phyloP scores from a whole-genome alignment of 2,888 invertebrate genomes.

The Mystacides longicornis region DNA sequence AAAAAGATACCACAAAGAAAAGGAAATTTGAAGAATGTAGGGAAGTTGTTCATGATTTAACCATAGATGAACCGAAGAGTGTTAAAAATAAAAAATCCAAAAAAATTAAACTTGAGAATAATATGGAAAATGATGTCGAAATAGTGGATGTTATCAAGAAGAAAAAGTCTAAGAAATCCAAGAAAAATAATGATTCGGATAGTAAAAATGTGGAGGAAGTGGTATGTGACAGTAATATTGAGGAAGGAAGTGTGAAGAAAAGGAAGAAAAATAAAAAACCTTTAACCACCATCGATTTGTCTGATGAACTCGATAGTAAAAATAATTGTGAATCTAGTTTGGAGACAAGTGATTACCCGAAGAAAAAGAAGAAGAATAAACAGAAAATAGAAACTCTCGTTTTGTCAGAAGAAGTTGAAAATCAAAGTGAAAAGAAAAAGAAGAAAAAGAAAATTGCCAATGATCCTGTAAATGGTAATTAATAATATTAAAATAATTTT shows the following conservation, averaged over 20 bases:
- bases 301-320: too few relatives aligned
- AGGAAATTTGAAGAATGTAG: neutral
- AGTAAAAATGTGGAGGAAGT: neutral
- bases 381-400: neutral
- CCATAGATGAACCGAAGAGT: too few relatives aligned
- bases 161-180: too few relatives aligned
- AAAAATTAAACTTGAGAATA: too few relatives aligned
- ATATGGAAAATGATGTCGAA: too few relatives aligned
- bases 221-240: neutral
- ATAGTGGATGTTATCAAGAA: too few relatives aligned
- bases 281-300: neutral
- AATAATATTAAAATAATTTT: neutral
- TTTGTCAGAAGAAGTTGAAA: neutral
- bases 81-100: too few relatives aligned
- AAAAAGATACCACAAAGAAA: conserved; percentile 25
- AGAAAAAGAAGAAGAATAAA: neutral
- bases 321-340: neutral
- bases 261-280: conserved; percentile 12
- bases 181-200: too few relatives aligned
- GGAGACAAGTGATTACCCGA: neutral
- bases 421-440: neutral
- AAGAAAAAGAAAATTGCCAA: neutral
- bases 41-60: too few relatives aligned
- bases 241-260: neutral
- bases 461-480: neutral